Conservation (phyloP, 2,797 vertebrate species). For the Trichosurus vulpecula region DNA sequence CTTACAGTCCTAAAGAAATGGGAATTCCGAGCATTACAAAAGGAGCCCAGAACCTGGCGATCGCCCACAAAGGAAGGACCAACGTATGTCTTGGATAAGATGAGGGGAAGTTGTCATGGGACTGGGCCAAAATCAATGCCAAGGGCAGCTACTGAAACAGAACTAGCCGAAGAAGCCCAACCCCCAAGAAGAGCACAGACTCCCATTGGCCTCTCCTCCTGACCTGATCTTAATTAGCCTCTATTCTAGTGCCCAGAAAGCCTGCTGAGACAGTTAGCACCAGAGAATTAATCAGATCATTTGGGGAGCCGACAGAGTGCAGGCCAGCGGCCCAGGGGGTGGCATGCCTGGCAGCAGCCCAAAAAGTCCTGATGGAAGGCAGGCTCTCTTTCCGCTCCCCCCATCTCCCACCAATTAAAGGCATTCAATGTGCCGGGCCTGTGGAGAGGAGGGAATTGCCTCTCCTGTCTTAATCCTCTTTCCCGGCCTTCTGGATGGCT, state of each 20-base stretch:
- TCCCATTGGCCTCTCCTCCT: conserved; percentile 78
- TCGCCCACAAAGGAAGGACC: conserved; percentile 56
- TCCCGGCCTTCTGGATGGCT: conserved; percentile 7
- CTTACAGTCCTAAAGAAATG: neutral
- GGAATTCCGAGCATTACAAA: conserved; percentile 3
- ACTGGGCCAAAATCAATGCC: conserved; percentile 41
- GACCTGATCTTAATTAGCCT: conserved; percentile 86
- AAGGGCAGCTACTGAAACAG: conserved; percentile 6
- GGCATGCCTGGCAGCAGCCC: conserved; percentile 74
- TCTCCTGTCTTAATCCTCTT: neutral
- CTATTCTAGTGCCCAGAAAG: conserved; percentile 80
- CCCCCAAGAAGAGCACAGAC: conserved; percentile 75
- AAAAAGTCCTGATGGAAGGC: conserved; percentile 65
- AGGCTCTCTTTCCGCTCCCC: conserved; percentile 16
- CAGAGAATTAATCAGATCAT: conserved; percentile 84
- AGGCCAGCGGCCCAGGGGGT: conserved; percentile 75
- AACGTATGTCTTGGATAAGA: conserved; percentile 67
- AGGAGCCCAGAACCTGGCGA: conserved; percentile 51
- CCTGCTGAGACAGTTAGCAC: conserved; percentile 83
- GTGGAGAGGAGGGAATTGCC: neutral
- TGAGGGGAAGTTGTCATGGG: neutral
- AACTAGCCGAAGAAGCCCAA: conserved; percentile 30
- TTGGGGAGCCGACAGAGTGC: conserved; percentile 76
- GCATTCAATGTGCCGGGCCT: neutral
- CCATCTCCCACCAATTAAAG: conserved; percentile 29